Conservation (phyloP, 2,888 invertebrate species). For the Euspilapteryx auroguttella region DNA sequence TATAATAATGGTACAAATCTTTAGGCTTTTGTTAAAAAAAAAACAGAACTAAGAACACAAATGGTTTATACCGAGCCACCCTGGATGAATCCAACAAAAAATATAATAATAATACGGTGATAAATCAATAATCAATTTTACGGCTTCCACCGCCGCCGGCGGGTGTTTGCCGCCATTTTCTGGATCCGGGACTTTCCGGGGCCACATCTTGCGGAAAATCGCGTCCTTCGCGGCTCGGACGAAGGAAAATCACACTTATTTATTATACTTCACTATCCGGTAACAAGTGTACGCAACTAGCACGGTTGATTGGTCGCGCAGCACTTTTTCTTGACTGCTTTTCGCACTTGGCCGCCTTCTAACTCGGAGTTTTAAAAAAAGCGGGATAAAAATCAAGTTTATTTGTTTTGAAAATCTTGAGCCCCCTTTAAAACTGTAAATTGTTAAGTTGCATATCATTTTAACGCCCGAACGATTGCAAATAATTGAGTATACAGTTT, state of each 20-base stretch:
- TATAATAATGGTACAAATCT: too few species aligned
- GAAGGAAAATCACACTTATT: slow-evolving; percentile 21
- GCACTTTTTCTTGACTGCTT: slow-evolving; percentile 1
- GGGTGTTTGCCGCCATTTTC: slow-evolving; percentile 38
- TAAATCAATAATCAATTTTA: slow-evolving; percentile 57
- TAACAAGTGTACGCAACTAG: neutral
- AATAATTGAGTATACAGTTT: slow-evolving; percentile 24
- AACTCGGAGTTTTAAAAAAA: too few species aligned
- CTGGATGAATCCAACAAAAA: too few species aligned
- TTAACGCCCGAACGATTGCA: slow-evolving; percentile 39
- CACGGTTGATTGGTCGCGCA: slow-evolving; percentile 1
- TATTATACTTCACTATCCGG: slow-evolving; percentile 21
- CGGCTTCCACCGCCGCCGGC: slow-evolving; percentile 31
- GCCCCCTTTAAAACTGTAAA: too few species aligned
- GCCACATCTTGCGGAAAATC: slow-evolving; percentile 48
- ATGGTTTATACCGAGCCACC: too few species aligned
- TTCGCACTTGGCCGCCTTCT: too few species aligned
- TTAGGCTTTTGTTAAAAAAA: too few species aligned
- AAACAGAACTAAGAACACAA: too few species aligned
- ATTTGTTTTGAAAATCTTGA: too few species aligned
- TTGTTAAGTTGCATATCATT: slow-evolving; percentile 57
- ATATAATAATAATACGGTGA: too few species aligned
- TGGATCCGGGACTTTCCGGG: slow-evolving; percentile 37
- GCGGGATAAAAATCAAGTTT: too few species aligned
- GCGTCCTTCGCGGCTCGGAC: slow-evolving; percentile 12